phyloP scores from a whole-genome alignment of 1,140 invertebrate genomes.

The Teleogryllus occipitalis region DNA sequence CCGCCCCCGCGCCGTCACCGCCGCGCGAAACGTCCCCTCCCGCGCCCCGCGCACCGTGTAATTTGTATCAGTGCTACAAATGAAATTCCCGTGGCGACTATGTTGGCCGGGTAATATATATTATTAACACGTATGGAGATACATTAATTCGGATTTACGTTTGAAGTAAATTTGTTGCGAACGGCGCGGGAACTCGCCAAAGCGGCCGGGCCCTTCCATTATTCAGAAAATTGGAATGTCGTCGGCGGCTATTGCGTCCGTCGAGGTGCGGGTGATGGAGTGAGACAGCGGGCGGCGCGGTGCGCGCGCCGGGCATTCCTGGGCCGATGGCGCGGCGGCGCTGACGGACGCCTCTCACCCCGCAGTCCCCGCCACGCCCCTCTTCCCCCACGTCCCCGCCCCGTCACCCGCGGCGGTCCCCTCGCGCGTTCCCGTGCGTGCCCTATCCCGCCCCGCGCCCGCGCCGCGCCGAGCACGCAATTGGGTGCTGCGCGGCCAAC shows the following conservation, averaged over 20 bases:
- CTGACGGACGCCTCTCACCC: neutral
- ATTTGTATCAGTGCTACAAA: neutral
- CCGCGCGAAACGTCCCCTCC: too few relatives aligned
- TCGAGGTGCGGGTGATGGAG: neutral
- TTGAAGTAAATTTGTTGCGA: slow-evolving; percentile 1
- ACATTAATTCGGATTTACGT: slow-evolving; percentile 5
- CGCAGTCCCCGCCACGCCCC: too few relatives aligned
- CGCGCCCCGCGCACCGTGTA: neutral
- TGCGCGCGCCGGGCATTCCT: neutral
- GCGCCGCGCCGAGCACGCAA: too few relatives aligned
- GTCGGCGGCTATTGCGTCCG: neutral
- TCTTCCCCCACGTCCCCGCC: too few relatives aligned
- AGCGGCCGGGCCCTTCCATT: neutral
- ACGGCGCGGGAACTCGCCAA: too few relatives aligned
- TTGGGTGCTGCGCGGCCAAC: too few relatives aligned
- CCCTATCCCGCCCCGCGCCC: too few relatives aligned
- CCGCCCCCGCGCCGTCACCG: neutral
- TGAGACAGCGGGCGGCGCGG: too few relatives aligned
- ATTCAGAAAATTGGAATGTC: slow-evolving; percentile 5
- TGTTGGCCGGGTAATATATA: neutral
- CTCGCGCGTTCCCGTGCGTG: too few relatives aligned
- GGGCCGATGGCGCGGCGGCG: neutral
- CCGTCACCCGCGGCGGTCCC: too few relatives aligned
- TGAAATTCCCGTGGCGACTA: slow-evolving; percentile 3
- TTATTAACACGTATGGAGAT: slow-evolving; percentile 5